Conservation (phyloP, 2,888 invertebrate genomes). For the Timandra comae region DNA sequence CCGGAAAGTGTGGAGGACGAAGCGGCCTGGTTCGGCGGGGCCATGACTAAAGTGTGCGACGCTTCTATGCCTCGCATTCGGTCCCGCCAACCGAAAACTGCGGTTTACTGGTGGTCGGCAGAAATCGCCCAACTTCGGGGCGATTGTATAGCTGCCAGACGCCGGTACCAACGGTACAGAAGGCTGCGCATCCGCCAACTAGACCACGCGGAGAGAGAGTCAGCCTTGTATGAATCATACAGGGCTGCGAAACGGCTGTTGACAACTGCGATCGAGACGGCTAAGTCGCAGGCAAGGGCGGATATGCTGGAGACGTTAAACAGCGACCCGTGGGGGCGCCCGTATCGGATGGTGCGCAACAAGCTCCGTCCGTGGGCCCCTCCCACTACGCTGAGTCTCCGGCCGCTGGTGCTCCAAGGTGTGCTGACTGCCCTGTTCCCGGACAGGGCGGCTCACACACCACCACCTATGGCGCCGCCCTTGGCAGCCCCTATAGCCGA, state of each 20-base stretch:
- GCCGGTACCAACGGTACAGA: background rate
- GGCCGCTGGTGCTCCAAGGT: background rate
- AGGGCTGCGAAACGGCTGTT: background rate
- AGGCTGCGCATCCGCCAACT: background rate
- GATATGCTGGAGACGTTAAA: background rate
- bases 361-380: background rate
- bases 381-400: background rate
- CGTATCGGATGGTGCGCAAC: background rate
- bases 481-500: no score
- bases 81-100: background rate
- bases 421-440: background rate
- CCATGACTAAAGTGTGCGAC: slow-evolving; percentile 1
- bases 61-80: slow-evolving; percentile 1
- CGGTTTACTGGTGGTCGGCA: slow-evolving; percentile 5
- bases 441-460: no score
- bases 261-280: background rate
- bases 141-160: background rate
- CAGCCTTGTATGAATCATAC: background rate
- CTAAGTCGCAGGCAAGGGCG: background rate
- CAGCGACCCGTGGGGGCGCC: background rate
- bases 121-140: slow-evolving; percentile 3
- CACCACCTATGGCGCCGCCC: no score
- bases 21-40: background rate
- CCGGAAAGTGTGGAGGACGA: background rate
- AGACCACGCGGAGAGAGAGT: background rate